Conservation (phyloP, 2,888 invertebrate species). For the Brachyptera putata region DNA sequence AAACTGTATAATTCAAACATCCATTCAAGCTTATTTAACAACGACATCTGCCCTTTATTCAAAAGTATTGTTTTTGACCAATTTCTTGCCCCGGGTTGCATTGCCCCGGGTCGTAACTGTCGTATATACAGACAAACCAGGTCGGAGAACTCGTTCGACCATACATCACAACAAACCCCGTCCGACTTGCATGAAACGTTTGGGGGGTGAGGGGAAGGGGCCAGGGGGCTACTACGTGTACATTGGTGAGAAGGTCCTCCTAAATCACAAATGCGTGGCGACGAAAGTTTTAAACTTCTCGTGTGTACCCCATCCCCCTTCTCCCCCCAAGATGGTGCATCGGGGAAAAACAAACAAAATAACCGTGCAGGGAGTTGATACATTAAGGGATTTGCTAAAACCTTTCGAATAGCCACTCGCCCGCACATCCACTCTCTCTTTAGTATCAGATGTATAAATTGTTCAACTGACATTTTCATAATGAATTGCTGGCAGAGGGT, state of each 20-base stretch:
- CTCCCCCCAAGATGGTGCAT: conserved; percentile 11
- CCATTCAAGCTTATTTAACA: too few species aligned
- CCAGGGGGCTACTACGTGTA: background rate
- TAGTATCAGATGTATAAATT: conserved; percentile 22
- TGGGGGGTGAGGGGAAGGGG: conserved; percentile 7
- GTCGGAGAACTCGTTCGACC: too few species aligned
- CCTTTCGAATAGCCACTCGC: background rate
- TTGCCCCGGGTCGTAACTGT: too few species aligned
- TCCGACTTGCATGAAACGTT: too few species aligned
- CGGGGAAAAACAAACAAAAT: conserved; percentile 18
- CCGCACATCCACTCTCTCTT: too few species aligned
- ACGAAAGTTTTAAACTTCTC: conserved; percentile 5
- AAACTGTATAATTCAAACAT: too few species aligned
- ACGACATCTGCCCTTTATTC: too few species aligned
- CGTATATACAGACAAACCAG: too few species aligned
- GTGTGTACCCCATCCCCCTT: too few species aligned
- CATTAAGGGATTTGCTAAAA: conserved; percentile 14
- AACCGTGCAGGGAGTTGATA: conserved; percentile 9
- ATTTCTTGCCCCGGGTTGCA: too few species aligned
- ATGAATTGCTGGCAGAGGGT: conserved; percentile 8
- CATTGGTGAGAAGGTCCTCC: background rate
- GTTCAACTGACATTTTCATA: conserved; percentile 14
- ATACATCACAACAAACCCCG: too few species aligned
- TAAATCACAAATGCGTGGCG: conserved; percentile 12
- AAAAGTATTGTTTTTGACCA: too few species aligned